These are phyloP conservation scores for Haliclona indistincta DNA, from an alignment of 37 sponge, comb jelly and placozoan species.

Conservation along the genomic window DNA sequence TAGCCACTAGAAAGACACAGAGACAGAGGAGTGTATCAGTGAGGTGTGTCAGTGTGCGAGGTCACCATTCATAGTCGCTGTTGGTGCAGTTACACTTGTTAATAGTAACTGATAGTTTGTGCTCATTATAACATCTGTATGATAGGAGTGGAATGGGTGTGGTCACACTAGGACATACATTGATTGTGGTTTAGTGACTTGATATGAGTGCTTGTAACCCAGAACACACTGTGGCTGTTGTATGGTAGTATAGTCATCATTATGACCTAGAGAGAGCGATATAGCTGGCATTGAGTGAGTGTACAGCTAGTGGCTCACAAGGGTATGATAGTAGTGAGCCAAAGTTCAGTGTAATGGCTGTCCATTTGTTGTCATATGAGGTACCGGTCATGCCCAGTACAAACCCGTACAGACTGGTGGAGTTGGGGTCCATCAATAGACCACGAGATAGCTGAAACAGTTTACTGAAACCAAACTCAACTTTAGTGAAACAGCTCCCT, in stretches of 20 bases:
- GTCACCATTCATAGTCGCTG: constrained; percentile 61
- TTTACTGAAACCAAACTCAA: constrained; percentile 18
- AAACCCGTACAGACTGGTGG: constrained; percentile 33
- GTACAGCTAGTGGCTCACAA: too few species aligned
- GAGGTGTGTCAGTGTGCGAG: neutral
- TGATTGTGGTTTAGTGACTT: constrained; percentile 28
- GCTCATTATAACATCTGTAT: constrained; percentile 69
- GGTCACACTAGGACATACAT: too few species aligned
- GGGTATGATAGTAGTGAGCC: constrained; percentile 1
- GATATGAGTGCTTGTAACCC: constrained; percentile 28
- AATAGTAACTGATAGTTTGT: neutral
- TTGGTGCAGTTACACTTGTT: constrained; percentile 24
- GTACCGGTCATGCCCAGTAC: constrained; percentile 49
- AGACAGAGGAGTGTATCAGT: neutral
- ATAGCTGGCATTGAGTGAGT: too few species aligned
- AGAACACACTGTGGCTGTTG: too few species aligned
- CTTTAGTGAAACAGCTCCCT: constrained; percentile 47
- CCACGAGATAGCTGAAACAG: constrained; percentile 39
- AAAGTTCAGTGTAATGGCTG: constrained; percentile 43
- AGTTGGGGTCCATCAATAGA: constrained; percentile 37
- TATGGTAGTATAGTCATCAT: constrained; percentile 37
- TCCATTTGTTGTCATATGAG: constrained; percentile 24
- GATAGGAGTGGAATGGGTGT: too few species aligned
- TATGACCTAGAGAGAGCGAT: constrained; percentile 23
- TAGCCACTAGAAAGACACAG: constrained; percentile 32